Conservation (phyloP, 2,888 invertebrate genomes). For the Sinohyriopsis cumingii region DNA sequence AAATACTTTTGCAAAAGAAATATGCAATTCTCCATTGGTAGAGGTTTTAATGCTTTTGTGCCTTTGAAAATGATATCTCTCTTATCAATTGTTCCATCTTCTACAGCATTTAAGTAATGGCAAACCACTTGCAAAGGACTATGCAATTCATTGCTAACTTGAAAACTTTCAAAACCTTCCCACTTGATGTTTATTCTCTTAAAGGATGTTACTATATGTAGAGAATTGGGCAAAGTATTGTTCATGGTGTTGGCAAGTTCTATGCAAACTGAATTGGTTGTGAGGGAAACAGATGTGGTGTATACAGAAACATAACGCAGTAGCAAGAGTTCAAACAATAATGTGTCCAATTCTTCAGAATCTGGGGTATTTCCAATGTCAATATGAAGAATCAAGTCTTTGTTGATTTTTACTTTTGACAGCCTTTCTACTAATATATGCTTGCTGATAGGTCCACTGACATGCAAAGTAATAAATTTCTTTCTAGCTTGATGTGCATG, state of each 20-base stretch:
- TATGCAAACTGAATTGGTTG: constrained; percentile 21
- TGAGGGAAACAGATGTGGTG: constrained; percentile 10
- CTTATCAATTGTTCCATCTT: constrained; percentile 15
- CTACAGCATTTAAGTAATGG: constrained; percentile 18
- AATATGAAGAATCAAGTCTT: constrained; percentile 26
- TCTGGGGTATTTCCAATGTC: constrained; percentile 24
- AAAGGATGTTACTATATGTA: constrained; percentile 25
- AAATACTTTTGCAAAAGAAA: constrained; percentile 22
- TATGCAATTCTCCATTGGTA: constrained; percentile 13
- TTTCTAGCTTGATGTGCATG: constrained; percentile 8
- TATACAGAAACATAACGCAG: constrained; percentile 16
- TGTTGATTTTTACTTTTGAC: constrained; percentile 7
- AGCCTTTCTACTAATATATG: constrained; percentile 17
- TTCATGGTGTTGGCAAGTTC: constrained; percentile 31
- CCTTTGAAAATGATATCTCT: constrained; percentile 27
- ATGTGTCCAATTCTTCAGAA: constrained; percentile 23
- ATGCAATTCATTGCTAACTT: constrained; percentile 21
- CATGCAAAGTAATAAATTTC: constrained; percentile 20
- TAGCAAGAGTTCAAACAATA: constrained; percentile 35
- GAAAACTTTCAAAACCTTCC: constrained; percentile 25
- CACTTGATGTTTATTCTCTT: constrained; percentile 17
- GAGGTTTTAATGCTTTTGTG: neutral
- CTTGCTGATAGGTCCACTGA: constrained; percentile 31
- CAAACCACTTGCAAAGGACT: constrained; percentile 41
- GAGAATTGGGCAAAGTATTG: constrained; percentile 21